Conservation (phyloP, 2,888 invertebrate genomes). For the Eledona agricola region DNA sequence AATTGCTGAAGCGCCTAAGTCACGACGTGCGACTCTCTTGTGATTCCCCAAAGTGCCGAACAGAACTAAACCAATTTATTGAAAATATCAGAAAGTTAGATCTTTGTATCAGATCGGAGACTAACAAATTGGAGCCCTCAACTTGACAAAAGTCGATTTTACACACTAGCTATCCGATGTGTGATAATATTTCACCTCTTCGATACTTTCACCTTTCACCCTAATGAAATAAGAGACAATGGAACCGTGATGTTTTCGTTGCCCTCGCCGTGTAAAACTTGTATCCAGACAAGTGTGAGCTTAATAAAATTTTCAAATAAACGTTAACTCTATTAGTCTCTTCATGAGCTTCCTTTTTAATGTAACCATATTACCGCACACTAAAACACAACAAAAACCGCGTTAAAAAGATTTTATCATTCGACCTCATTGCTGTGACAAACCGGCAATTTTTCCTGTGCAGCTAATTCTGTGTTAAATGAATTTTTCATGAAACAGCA, state of each 20-base stretch:
- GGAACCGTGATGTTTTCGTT: conserved; percentile 11
- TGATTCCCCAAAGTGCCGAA: conserved; percentile 15
- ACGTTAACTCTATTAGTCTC: conserved; percentile 4
- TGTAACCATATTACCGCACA: conserved; percentile 4
- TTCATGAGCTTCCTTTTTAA: conserved; percentile 6
- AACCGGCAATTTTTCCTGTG: conserved; percentile 11
- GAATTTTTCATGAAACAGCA: conserved; percentile 33
- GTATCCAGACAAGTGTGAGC: conserved; percentile 1
- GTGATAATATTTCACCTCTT: conserved; percentile 36
- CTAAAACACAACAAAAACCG: conserved; percentile 1
- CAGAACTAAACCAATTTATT: conserved; percentile 31
- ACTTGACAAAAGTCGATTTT: conserved; percentile 36
- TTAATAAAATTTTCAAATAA: conserved; percentile 5
- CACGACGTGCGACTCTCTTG: conserved; percentile 1
- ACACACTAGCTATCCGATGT: conserved; percentile 37
- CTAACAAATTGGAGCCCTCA: conserved; percentile 37
- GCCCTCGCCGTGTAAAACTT: not conserved
- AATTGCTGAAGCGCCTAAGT: conserved; percentile 5
- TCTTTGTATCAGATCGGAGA: conserved; percentile 38
- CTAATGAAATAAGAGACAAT: conserved; percentile 34
- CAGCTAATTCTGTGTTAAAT: conserved; percentile 20
- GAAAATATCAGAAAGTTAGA: conserved; percentile 37
- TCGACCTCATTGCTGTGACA: conserved; percentile 3
- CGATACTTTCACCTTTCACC: conserved; percentile 30
- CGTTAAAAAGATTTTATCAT: conserved; percentile 2